phyloP scores from a whole-genome alignment of 2,797 vertebrate species.

The Manis pentadactyla region DNA sequence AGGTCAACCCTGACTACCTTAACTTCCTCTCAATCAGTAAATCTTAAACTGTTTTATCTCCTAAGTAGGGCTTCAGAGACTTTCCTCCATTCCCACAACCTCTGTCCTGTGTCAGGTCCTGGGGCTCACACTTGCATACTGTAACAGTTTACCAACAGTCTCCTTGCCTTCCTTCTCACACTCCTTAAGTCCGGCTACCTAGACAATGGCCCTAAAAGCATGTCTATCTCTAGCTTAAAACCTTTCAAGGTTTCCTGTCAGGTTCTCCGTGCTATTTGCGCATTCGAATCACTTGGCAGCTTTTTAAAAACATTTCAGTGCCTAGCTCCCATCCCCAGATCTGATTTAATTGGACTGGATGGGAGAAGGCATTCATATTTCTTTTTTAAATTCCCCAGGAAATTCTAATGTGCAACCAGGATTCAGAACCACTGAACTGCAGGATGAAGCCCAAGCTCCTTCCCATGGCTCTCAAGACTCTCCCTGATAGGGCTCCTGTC shows the following conservation, averaged over 20 bases:
- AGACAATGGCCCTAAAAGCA: neutral
- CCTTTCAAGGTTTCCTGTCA: neutral
- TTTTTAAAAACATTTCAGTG: neutral
- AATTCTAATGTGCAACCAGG: neutral
- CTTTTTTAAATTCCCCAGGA: neutral
- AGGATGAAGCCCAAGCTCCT: neutral
- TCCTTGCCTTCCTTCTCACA: neutral
- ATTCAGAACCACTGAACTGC: neutral
- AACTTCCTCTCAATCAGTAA: neutral
- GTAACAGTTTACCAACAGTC: fast-evolving
- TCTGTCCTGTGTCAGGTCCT: neutral
- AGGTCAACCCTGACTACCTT: neutral
- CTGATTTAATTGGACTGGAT: neutral
- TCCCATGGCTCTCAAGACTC: neutral
- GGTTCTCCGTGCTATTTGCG: neutral
- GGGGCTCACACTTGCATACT: fast-evolving
- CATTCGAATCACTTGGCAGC: neutral
- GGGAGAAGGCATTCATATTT: neutral
- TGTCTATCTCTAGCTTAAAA: neutral
- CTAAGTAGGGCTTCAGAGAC: neutral
- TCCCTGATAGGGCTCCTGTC: neutral
- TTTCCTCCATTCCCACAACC: neutral
- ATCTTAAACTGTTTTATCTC: neutral
- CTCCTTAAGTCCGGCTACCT: neutral
- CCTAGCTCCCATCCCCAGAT: neutral